Base-by-base conservation (phyloP, 2,888 invertebrate genomes). In the Agapetus fuscipes region DNA sequence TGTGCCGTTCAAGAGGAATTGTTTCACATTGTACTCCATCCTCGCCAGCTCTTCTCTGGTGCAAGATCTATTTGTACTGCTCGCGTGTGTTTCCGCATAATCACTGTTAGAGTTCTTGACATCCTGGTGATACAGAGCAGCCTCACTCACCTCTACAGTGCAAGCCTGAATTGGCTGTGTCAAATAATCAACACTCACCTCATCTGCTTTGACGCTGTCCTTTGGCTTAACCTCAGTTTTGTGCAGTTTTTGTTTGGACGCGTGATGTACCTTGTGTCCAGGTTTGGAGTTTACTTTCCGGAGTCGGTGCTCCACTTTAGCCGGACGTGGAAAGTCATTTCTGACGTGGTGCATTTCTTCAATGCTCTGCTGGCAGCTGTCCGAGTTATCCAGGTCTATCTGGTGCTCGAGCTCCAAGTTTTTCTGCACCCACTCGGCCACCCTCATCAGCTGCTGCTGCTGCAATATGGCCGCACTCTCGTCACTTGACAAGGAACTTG, bases 1-100 rank as follows among this genome's bases (percentile, higher is more conserved):
- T 3, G 45, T 43, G 2, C 70, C 69, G 40, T 80, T 80, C 55
- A 80, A 65, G 50, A 82, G 60, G 58, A 82, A 81, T 56, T 79
- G 76, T 59, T 80, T 81, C n/a, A 82, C 82, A 56, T 82, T 80
- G 54, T 80, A 80, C 55, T 82, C 82, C 80, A 82, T 82, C 55
- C 80, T 74, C 13, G 78, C 79, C 50, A 80, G 72, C 56, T 77
- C 76, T 49, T 75, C 74, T 6, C 70, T 62, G 13, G 68, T 60
- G 34, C 45, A 46, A 27, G 40, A 45, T 56, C 59, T 48, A 54
- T 54, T 24, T 56, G 60, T 49, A 56, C 56, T 50, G 57, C 56
- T 50, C 53, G 54, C 17, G 17, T 14, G 31, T 7, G 37, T 39
- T 26, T 30, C 33, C 9, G 36, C 30, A 10, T 36, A 36, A 14